These are phyloP conservation scores for Paedocypris sp. DNA, from an alignment of 2,113 vertebrate genomes.

Conservation along the genomic window DNA sequence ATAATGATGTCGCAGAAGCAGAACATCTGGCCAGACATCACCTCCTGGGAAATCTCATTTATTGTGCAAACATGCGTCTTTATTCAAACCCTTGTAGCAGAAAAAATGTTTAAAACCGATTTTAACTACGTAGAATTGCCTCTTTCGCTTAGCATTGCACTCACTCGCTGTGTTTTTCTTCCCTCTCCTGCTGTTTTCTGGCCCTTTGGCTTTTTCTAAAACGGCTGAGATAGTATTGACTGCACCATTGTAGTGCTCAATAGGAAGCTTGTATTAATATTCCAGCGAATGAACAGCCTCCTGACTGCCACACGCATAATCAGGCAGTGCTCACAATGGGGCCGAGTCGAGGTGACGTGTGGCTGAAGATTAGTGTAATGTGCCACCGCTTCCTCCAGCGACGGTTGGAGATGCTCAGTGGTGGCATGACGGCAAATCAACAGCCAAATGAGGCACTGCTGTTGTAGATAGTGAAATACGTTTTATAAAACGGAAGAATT, in stretches of 20 bases:
- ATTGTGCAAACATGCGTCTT: not conserved
- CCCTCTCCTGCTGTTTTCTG: constrained; percentile 9
- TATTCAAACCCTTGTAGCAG: not conserved
- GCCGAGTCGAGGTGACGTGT: constrained; percentile 11
- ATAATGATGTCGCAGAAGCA: not conserved
- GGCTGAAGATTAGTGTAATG: not conserved
- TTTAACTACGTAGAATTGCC: constrained; percentile 12
- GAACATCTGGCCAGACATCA: not conserved
- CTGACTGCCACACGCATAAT: constrained; percentile 18
- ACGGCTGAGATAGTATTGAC: constrained; percentile 34
- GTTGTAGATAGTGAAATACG: not conserved
- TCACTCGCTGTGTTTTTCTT: not conserved
- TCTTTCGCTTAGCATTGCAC: not conserved
- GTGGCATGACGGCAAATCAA: constrained; percentile 1
- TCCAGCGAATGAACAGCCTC: not conserved
- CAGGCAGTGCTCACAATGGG: constrained; percentile 21
- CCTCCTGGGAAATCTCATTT: not conserved
- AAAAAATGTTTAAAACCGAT: not conserved
- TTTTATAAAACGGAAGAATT: too few species aligned
- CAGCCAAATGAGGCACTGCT: not conserved
- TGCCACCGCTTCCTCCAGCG: not conserved
- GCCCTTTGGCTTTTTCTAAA: constrained; percentile 26
- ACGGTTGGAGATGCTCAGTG: not conserved
- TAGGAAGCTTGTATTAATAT: constrained; percentile 34
- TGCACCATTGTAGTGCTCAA: constrained; percentile 19